Evolutionary conservation across 1,140 invertebrate genomes (phyloP).

Genomic region (Diabrotica undecimpunctata): DNA sequence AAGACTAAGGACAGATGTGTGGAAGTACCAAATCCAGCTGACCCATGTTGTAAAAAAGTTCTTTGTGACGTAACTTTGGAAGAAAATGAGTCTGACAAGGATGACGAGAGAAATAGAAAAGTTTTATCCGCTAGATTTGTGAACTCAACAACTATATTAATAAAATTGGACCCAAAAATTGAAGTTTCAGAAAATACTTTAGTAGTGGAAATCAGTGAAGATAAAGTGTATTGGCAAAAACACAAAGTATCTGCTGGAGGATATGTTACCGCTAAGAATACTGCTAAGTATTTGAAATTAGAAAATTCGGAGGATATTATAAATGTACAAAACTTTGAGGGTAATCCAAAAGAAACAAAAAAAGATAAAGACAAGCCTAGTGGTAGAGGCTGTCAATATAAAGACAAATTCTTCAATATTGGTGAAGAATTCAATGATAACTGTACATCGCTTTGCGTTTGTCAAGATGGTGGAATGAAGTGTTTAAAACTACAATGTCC

Average conservation of each 20-base stretch:
- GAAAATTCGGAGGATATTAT: slow-evolving; percentile 40
- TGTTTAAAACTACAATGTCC: slow-evolving; percentile 80
- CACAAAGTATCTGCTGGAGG: slow-evolving; percentile 44
- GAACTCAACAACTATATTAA: slow-evolving; percentile 44
- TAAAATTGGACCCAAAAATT: slow-evolving; percentile 43
- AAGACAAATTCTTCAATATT: slow-evolving; percentile 56
- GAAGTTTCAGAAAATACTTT: slow-evolving; percentile 37
- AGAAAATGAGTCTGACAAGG: slow-evolving; percentile 58
- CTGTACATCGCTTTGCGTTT: slow-evolving; percentile 70
- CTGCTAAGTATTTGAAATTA: slow-evolving; percentile 40
- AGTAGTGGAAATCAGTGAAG: slow-evolving; percentile 46
- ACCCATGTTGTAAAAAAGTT: slow-evolving; percentile 79
- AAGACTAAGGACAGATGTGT: slow-evolving; percentile 65
- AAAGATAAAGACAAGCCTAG: slow-evolving; percentile 15
- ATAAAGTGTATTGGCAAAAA: slow-evolving; percentile 46
- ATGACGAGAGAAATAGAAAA: slow-evolving; percentile 36
- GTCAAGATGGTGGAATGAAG: slow-evolving; percentile 60
- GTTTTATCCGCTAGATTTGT: slow-evolving; percentile 44
- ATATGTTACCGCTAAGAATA: slow-evolving; percentile 39
- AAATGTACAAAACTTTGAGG: slow-evolving; percentile 27
- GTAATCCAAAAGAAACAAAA: slow-evolving; percentile 15
- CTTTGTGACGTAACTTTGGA: slow-evolving; percentile 76
- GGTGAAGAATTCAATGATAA: slow-evolving; percentile 64
- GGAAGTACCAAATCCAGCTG: slow-evolving; percentile 68
- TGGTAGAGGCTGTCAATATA: slow-evolving; percentile 51